Evolutionary conservation across 1,140 invertebrate species (phyloP).

Genomic region (Leptopilina boulardi): DNA sequence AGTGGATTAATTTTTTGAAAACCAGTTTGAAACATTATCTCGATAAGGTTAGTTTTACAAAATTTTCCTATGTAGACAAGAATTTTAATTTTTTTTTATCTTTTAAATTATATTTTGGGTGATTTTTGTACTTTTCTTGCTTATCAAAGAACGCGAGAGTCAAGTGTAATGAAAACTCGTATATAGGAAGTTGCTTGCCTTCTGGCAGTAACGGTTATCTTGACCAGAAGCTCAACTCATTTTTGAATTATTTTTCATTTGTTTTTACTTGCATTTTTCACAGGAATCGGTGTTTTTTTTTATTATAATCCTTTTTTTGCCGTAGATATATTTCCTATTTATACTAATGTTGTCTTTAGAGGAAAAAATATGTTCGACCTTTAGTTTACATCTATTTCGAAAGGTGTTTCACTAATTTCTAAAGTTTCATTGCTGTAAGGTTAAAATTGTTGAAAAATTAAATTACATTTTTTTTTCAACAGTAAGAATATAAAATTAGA

Average conservation of each 20-base stretch:
- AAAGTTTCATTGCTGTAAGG: too few species aligned
- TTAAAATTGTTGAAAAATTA: too few species aligned
- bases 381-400: too few species aligned
- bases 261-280: neutral
- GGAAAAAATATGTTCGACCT: too few species aligned
- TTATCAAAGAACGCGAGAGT: slow-evolving; percentile 6
- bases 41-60: neutral
- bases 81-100: too few species aligned
- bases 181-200: neutral
- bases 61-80: too few species aligned
- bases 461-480: too few species aligned
- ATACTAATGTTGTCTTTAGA: too few species aligned
- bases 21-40: neutral
- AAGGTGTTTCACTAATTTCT: neutral
- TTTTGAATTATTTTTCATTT: neutral
- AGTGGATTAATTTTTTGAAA: too few species aligned
- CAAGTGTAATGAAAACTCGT: slow-evolving; percentile 14
- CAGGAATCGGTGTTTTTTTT: neutral
- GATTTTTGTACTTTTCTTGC: neutral
- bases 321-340: too few species aligned
- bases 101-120: neutral
- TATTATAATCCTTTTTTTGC: neutral
- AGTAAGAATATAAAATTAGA: too few species aligned
- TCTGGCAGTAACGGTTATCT: slow-evolving; percentile 24
- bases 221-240: neutral